These are phyloP conservation scores for Artemisiospiza belli DNA, from an alignment of 2,113 vertebrate genomes.

Conservation along the genomic window DNA sequence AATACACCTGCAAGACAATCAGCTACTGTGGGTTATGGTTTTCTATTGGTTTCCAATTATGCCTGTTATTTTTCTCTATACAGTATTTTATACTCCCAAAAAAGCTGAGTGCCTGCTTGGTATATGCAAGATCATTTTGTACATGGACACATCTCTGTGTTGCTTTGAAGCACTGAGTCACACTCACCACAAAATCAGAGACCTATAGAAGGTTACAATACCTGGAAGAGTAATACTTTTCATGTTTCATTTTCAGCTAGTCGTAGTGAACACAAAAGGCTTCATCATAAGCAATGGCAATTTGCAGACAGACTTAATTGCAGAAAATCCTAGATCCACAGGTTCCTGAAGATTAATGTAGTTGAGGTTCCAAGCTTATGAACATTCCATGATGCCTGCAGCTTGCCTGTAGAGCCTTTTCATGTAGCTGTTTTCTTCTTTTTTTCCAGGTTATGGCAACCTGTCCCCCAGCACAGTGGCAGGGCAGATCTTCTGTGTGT, in stretches of 20 bases:
- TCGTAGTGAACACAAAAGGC: background rate
- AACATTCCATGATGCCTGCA: background rate
- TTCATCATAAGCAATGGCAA: background rate
- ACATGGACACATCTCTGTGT: background rate
- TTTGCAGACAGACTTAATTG: background rate
- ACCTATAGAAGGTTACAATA: background rate
- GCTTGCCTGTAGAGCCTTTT: background rate
- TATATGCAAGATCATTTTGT: background rate
- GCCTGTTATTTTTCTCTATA: background rate
- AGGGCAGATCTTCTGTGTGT: conserved; percentile 91
- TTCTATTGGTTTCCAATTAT: background rate
- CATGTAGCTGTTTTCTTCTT: background rate
- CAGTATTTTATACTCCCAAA: background rate
- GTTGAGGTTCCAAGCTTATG: background rate
- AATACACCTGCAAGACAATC: background rate
- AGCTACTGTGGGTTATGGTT: background rate
- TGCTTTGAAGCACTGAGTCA: background rate
- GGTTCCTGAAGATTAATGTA: background rate
- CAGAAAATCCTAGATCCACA: background rate
- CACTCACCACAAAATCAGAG: background rate
- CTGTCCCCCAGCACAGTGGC: conserved; percentile 87
- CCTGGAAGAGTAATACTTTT: background rate
- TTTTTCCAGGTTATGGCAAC: conserved; percentile 86
- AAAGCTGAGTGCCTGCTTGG: background rate
- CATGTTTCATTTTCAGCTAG: background rate